Percentiles rank a stretch among this genome's conserved stretches.
These are phyloP conservation scores for Sebastiscus tertius DNA, from an alignment of 2,797 vertebrate genomes.

Conservation along the genomic window DNA sequence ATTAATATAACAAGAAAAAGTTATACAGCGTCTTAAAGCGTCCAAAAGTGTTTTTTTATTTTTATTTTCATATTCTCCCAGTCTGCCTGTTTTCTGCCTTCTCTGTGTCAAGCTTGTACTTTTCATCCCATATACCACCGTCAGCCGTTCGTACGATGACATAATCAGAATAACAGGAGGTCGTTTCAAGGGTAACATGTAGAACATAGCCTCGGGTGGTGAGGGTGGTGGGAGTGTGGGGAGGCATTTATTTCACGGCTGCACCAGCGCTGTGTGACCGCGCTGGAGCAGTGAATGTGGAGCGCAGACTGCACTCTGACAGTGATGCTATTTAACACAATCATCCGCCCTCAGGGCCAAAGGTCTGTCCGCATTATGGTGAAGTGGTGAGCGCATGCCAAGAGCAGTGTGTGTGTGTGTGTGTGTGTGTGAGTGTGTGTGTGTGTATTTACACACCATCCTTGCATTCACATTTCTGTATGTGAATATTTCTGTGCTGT, in stretches of 20 bases:
- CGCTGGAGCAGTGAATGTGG: background rate
- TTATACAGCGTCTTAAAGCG: background rate
- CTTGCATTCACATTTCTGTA: background rate
- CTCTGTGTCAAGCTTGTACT: background rate
- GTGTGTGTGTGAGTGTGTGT: background rate
- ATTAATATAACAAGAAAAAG: background rate
- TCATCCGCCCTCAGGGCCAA: constrained; percentile 37
- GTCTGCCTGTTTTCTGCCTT: background rate
- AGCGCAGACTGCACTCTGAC: constrained; percentile 39
- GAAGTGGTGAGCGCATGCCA: constrained; percentile 15
- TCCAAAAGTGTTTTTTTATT: rapidly evolving
- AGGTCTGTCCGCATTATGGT: constrained; percentile 57
- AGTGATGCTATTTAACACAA: constrained; percentile 64
- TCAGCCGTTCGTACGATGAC: background rate
- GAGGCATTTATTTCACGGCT: constrained; percentile 9
- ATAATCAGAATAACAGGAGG: constrained; percentile 42
- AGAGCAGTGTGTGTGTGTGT: background rate
- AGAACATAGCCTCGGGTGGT: constrained; percentile 8
- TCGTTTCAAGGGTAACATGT: constrained; percentile 35
- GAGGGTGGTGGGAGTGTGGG: background rate
- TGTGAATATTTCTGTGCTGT: background rate
- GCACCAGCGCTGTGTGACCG: background rate
- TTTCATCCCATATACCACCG: background rate
- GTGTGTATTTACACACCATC: background rate
- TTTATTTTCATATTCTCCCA: background rate